Conservation (phyloP, 2,888 invertebrate species). For the Bugula neritina region DNA sequence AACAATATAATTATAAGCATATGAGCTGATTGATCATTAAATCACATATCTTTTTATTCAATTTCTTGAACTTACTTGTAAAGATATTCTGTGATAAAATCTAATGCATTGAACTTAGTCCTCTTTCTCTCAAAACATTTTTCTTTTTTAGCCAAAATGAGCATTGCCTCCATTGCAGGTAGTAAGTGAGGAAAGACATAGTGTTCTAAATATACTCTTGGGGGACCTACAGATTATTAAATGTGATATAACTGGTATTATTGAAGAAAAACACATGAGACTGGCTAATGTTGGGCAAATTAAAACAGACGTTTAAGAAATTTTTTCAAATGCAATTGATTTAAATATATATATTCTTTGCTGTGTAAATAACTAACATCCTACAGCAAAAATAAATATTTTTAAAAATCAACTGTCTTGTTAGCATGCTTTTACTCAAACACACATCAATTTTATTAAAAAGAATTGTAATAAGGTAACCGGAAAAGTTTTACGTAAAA, state of each 20-base stretch:
- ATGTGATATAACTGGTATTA: background rate
- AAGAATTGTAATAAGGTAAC: no score
- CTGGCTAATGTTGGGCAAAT: no score
- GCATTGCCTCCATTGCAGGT: conserved; percentile 50
- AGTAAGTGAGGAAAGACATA: conserved; percentile 50
- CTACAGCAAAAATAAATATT: no score
- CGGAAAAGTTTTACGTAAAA: no score
- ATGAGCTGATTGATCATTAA: background rate
- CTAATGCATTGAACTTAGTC: conserved; percentile 52
- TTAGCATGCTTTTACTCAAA: no score
- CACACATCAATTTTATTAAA: no score
- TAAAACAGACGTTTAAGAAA: no score
- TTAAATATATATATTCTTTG: no score
- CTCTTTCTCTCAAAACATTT: conserved; percentile 53
- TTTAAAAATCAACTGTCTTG: no score
- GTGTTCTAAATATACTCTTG: conserved; percentile 48
- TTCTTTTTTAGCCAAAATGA: conserved; percentile 48
- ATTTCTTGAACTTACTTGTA: conserved; percentile 46
- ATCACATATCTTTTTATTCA: background rate
- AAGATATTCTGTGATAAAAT: conserved; percentile 50
- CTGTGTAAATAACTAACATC: no score
- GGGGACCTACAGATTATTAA: conserved; percentile 38
- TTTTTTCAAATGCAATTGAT: no score
- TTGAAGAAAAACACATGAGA: background rate
- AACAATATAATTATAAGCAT: background rate